Percentiles rank a stretch among this genome's conserved stretches.
These are phyloP conservation scores for Cladorhizidae sp. DNA, from an alignment of 37 sponge, comb jelly and placozoan species.

Conservation along the genomic window DNA sequence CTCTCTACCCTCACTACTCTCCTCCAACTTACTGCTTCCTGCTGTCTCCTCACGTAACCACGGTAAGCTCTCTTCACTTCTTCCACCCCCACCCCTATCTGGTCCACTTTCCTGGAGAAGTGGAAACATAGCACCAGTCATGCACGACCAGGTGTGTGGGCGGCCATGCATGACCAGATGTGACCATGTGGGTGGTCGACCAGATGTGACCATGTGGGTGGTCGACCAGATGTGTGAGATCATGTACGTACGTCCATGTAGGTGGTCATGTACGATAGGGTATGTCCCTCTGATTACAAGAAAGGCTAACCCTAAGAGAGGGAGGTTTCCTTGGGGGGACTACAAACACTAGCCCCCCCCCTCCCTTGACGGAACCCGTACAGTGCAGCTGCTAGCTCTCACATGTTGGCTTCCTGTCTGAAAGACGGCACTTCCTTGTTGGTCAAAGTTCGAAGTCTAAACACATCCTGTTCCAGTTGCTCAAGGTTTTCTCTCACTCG, in stretches of 20 bases:
- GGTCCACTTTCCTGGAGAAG: conserved; percentile 43
- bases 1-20: too few species aligned
- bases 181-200: too few species aligned
- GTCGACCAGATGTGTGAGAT: too few species aligned
- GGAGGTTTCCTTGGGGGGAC: neutral
- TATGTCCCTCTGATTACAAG: too few species aligned
- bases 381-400: neutral
- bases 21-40: conserved; percentile 36
- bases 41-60: conserved; percentile 19
- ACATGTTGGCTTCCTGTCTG: conserved; percentile 56
- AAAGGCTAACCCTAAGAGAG: neutral
- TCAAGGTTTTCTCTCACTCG: conserved; percentile 57
- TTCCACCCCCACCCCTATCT: conserved; percentile 40
- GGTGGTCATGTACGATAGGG: too few species aligned
- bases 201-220: too few species aligned
- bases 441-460: conserved; percentile 55
- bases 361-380: neutral
- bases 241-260: too few species aligned
- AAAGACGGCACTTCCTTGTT: conserved; percentile 55
- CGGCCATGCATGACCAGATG: too few species aligned
- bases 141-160: too few species aligned
- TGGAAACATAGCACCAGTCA: neutral
- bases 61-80: conserved; percentile 31
- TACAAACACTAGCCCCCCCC: neutral
- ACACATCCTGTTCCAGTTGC: conserved; percentile 66